These are phyloP conservation scores for Pogonomyrmex barbatus DNA, from an alignment of 1,140 invertebrate genomes.

Conservation along the genomic window DNA sequence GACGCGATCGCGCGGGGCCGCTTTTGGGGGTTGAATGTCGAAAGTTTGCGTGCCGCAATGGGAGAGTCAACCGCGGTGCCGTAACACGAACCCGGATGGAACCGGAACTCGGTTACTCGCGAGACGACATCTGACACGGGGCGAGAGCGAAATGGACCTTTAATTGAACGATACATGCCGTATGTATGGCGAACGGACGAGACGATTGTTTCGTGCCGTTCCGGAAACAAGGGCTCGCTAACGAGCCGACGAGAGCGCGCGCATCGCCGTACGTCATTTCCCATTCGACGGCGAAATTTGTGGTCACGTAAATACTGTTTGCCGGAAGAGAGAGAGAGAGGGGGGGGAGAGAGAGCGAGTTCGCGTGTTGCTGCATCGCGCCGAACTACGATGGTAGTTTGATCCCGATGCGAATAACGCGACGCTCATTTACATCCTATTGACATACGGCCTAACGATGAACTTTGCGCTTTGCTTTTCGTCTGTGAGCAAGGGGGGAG, in stretches of 20 bases:
- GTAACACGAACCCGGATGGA: conserved; percentile 34
- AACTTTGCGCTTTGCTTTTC: conserved; percentile 17
- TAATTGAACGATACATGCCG: conserved; percentile 64
- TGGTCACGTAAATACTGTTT: conserved; percentile 46
- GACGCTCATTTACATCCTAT: conserved; percentile 30
- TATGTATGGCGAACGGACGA: conserved; percentile 22
- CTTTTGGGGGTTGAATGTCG: conserved; percentile 38
- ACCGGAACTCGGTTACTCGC: conserved; percentile 19
- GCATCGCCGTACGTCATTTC: conserved; percentile 60
- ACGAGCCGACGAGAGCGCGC: conserved; percentile 63
- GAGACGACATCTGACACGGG: conserved; percentile 26
- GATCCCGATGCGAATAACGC: conserved; percentile 24
- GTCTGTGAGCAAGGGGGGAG: neutral
- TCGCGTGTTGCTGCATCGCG: conserved; percentile 8
- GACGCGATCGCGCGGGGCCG: neutral
- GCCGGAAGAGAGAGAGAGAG: neutral
- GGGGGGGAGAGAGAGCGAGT: neutral
- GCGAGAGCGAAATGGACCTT: conserved; percentile 32
- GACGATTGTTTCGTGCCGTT: conserved; percentile 63
- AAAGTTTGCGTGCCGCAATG: conserved; percentile 36
- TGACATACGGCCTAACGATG: conserved; percentile 30
- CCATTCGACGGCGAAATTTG: conserved; percentile 64
- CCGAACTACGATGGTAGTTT: conserved; percentile 32
- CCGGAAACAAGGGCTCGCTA: conserved; percentile 66
- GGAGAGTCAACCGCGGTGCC: neutral